Percentiles rank a stretch among this genome's conserved stretches.
phyloP scores from a whole-genome alignment of 1,140 invertebrate genomes.

The Trachymyrmex cornetzi region DNA sequence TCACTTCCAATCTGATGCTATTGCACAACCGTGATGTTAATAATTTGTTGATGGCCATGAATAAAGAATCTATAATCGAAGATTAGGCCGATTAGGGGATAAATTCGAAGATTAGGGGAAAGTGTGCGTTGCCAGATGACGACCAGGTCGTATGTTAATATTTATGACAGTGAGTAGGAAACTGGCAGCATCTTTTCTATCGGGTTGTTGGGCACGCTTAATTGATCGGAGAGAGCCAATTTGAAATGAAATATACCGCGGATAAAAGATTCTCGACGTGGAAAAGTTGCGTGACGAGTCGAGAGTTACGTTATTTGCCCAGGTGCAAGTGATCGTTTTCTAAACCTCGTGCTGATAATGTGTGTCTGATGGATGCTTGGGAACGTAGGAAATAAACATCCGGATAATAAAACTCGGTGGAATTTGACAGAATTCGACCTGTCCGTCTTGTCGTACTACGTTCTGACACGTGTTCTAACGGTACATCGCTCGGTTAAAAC shows the following conservation, averaged over 20 bases:
- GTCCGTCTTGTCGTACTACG: not conserved
- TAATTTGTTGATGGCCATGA: conserved; percentile 10
- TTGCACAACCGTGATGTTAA: conserved; percentile 17
- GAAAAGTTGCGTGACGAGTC: not conserved
- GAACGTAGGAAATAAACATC: not conserved
- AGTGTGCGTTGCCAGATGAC: not conserved
- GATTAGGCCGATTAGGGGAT: not conserved
- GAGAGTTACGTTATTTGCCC: conserved; percentile 54
- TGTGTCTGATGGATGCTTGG: not conserved
- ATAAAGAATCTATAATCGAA: conserved; percentile 1
- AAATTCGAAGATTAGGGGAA: conserved; percentile 1
- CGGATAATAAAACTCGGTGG: not conserved
- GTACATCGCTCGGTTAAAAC: conserved; percentile 62
- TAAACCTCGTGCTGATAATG: not conserved
- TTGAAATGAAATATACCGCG: not conserved
- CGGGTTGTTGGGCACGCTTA: conserved; percentile 7
- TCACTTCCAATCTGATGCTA: not conserved
- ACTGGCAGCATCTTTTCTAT: conserved; percentile 13
- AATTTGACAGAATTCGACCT: conserved; percentile 18
- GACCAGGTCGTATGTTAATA: not conserved
- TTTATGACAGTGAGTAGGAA: not conserved
- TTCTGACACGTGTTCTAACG: conserved; percentile 36
- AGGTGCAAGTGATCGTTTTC: conserved; percentile 49
- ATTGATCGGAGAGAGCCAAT: conserved; percentile 37
- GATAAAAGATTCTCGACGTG: conserved; percentile 9